These are phyloP conservation scores for Erpobdella octoculata DNA, from an alignment of 2,888 invertebrate species.

Conservation along the genomic window DNA sequence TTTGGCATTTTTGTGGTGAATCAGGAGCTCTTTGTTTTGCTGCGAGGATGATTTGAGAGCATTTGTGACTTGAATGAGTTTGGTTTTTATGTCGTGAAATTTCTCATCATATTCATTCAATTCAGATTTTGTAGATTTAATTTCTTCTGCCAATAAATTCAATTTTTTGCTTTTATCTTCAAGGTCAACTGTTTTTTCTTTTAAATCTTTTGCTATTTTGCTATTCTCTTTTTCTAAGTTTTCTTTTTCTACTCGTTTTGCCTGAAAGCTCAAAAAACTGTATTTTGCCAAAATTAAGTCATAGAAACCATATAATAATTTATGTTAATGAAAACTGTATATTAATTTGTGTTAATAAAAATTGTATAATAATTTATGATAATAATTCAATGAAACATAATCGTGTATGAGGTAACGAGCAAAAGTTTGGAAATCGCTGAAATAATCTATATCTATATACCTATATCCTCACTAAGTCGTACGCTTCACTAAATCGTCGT, in stretches of 20 bases:
- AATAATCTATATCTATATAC: too few species aligned
- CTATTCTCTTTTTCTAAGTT: neutral
- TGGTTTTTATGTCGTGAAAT: constrained; percentile 8
- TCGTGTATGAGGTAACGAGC: too few species aligned
- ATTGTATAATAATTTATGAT: too few species aligned
- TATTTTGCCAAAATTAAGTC: too few species aligned
- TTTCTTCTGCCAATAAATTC: neutral
- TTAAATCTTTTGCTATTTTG: constrained; percentile 12
- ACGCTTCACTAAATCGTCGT: too few species aligned
- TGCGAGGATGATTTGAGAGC: neutral
- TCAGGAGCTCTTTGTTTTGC: constrained; percentile 22
- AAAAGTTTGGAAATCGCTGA: too few species aligned
- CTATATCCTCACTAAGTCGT: too few species aligned
- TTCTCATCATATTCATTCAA: neutral
- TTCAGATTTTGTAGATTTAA: neutral
- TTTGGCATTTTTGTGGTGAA: constrained; percentile 12
- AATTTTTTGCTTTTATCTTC: constrained; percentile 9
- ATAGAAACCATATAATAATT: too few species aligned
- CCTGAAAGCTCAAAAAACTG: too few species aligned
- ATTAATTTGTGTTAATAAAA: too few species aligned
- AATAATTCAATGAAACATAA: too few species aligned
- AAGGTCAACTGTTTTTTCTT: neutral
- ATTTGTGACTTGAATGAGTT: neutral
- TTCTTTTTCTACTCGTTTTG: neutral
- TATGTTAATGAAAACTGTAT: too few species aligned